A percentile compares a stretch with the other conserved stretches of the same genome.
Evolutionary conservation across 1,140 invertebrate species (phyloP).

Genomic region (Tetramorium alpestre): DNA sequence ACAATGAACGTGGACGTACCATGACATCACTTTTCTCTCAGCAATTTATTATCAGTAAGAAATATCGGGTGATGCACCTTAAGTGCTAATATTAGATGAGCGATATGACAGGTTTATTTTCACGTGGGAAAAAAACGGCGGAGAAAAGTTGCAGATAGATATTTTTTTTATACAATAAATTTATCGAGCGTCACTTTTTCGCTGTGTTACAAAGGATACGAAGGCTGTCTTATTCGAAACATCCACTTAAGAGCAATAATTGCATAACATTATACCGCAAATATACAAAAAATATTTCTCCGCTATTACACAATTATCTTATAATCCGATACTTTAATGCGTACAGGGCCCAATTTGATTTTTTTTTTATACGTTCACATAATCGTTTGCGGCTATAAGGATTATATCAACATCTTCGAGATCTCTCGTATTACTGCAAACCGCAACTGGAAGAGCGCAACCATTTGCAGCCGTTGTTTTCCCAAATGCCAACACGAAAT

Average conservation of each 20-base stretch:
- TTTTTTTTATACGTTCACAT: background rate
- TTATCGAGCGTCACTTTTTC: background rate
- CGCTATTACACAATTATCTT: background rate
- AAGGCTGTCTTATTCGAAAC: background rate
- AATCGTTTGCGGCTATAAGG: background rate
- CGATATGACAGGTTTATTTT: background rate
- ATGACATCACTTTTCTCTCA: constrained; percentile 22
- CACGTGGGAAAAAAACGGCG: background rate
- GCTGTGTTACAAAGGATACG: background rate
- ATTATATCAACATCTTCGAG: background rate
- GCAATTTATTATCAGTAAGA: constrained; percentile 16
- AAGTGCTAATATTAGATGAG: background rate
- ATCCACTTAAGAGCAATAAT: background rate
- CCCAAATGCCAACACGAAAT: constrained; percentile 47
- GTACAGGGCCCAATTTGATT: background rate
- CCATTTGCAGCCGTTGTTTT: background rate
- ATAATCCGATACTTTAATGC: background rate
- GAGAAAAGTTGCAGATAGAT: background rate
- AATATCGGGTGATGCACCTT: background rate
- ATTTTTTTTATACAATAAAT: background rate
- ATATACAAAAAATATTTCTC: background rate
- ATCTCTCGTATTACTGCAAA: constrained; percentile 30
- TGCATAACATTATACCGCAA: background rate
- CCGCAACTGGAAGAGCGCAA: background rate
- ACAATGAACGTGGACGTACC: constrained; percentile 6